Base-by-base conservation (phyloP, 2,113 vertebrate species). In the Laticauda colubrina region DNA sequence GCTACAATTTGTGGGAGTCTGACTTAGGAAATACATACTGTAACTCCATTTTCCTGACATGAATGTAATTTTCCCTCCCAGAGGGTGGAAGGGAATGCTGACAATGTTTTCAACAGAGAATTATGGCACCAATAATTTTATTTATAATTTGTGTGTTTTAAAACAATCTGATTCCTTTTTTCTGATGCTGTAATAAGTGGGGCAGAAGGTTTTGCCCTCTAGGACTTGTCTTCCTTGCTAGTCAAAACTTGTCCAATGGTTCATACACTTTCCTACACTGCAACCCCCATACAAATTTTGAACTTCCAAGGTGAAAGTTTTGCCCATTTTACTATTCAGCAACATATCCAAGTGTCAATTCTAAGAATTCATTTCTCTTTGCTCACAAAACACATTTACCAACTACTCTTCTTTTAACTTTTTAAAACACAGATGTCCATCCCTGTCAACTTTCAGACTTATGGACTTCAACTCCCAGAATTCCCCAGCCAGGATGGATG, bases 31-130 rank as follows among this genome's bases (percentile, higher is more conserved):
- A 45, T 59, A 29, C n/a, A n/a, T 53, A 39, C n/a, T 43, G 64
- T 54, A 93, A 94, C 61, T 69, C 14, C 64, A 87, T 95, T 90
- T 96, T 94, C 93, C 94, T 91, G 90, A 96, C 95, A 95, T 97
- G 97, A 97, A 96, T 96, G 95, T 96, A 95, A 96, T 96, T 96
- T 95, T 95, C 93, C 87, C 94, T 21, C 34, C 75, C 75, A 81
- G 3, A 7, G 18, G 75, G 18, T 81, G 75, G 18, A 43, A 85
- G 94, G 92, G 96, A 95, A 94, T 96, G 96, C 95, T 96, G 94
- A 94, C 96, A 96, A 96, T 93, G 95, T 96, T 96, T 81, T 96
- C 96, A 95, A 94, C 95, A 94, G 95, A 96, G 94, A 94, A 96
- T 95, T 95, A 94, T 96, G 90, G 96, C 95, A 94, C 95, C 96